Conservation (phyloP, 2,888 invertebrate species). For the Parnassius mnemosyne region DNA sequence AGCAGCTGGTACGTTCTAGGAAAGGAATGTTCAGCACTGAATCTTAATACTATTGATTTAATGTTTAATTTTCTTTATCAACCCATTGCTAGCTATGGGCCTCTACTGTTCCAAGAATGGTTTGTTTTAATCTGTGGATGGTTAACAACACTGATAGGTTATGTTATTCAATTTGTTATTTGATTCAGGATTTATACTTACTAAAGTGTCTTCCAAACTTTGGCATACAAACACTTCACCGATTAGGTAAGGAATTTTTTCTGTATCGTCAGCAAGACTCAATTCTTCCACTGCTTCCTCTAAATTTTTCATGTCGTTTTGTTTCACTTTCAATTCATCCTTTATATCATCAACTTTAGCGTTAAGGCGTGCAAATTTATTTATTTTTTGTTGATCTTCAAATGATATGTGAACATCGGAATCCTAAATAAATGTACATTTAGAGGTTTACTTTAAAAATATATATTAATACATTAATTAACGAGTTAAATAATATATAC, state of each 20-base stretch:
- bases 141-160: not conserved
- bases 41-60: too few species aligned
- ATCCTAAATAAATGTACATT: conserved; percentile 70
- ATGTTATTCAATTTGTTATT: conserved; percentile 8
- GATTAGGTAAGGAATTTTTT: conserved; percentile 89
- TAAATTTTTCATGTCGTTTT: conserved; percentile 94
- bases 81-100: too few species aligned
- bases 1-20: too few species aligned
- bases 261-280: conserved; percentile 87
- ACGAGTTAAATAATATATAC: conserved; percentile 34
- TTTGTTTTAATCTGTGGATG: too few species aligned
- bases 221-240: conserved; percentile 95
- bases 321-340: conserved; percentile 91
- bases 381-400: conserved; percentile 98
- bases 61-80: too few species aligned
- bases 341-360: conserved; percentile 94
- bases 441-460: conserved; percentile 12
- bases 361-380: conserved; percentile 96
- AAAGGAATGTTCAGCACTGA: too few species aligned
- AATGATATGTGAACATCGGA: conserved; percentile 96
- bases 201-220: conserved; percentile 87
- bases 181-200: conserved; percentile 43
- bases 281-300: conserved; percentile 96
- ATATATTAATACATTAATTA: conserved; percentile 2
- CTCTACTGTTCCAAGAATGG: too few species aligned